These are phyloP conservation scores for Eciton burchellii DNA, from an alignment of 1,140 invertebrate species.

Conservation along the genomic window DNA sequence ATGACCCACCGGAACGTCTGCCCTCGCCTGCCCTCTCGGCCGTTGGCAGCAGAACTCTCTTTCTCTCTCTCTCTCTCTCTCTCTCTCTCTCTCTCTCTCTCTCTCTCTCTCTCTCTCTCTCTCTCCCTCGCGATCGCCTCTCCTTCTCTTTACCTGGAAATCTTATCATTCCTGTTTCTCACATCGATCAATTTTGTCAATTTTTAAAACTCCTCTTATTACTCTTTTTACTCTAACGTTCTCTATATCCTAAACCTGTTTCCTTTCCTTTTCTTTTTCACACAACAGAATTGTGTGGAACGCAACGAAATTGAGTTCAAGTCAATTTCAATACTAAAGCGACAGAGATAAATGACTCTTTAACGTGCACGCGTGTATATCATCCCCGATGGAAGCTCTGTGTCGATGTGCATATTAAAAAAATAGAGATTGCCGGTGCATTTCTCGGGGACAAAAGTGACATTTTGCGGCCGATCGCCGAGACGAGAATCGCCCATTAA, in stretches of 20 bases:
- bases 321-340: neutral
- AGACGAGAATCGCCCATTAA: slow-evolving; percentile 44
- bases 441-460: slow-evolving; percentile 35
- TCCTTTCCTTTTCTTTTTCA: too few species aligned
- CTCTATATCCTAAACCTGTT: too few species aligned
- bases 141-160: neutral
- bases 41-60: neutral
- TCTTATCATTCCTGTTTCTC: neutral
- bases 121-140: neutral
- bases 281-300: too few species aligned
- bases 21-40: neutral
- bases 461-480: slow-evolving; percentile 6
- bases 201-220: neutral
- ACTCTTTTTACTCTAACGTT: too few species aligned
- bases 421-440: slow-evolving; percentile 2
- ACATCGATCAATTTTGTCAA: neutral
- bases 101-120: neutral
- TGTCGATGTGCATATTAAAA: neutral
- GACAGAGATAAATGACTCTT: too few species aligned
- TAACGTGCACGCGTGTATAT: neutral
- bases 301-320: too few species aligned
- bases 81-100: neutral
- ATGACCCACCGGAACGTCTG: neutral
- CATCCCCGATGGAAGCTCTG: neutral
- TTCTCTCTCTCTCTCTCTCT: slow-evolving; percentile 6